Evolutionary conservation across 2,888 invertebrate species (phyloP).

Genomic region (Xylocampa areola): DNA sequence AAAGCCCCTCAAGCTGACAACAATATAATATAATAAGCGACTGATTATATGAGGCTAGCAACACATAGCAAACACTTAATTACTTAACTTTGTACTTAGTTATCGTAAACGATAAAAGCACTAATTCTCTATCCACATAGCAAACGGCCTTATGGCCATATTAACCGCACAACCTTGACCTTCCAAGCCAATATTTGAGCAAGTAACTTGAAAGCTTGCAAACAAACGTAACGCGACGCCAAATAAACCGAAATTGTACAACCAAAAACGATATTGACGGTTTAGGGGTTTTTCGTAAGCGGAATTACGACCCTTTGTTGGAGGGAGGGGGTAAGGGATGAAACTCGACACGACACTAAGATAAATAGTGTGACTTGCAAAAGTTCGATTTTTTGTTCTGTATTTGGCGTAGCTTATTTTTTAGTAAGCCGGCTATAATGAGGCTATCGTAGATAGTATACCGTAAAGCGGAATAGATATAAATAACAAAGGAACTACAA

Average conservation of each 20-base stretch:
- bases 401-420: constrained; percentile 28
- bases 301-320: constrained; percentile 60
- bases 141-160: constrained; percentile 33
- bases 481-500: no score
- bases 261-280: constrained; percentile 68
- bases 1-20: no score
- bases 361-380: constrained; percentile 59
- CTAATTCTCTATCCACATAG: constrained; percentile 40
- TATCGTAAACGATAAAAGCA: constrained; percentile 45
- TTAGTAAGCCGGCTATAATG: constrained; percentile 36
- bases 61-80: constrained; percentile 18
- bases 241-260: constrained; percentile 71
- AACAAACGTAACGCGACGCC: constrained; percentile 61
- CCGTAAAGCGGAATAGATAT: not conserved
- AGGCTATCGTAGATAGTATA: not conserved
- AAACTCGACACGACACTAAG: constrained; percentile 53
- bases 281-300: constrained; percentile 58
- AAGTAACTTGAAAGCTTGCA: constrained; percentile 65
- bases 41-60: not conserved
- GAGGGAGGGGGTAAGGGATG: constrained; percentile 40
- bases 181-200: constrained; percentile 57
- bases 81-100: constrained; percentile 18
- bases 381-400: constrained; percentile 31
- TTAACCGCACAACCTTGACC: constrained; percentile 51
- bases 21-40: not conserved